These are phyloP conservation scores for Montipora efflorescens DNA, from an alignment of 64 coral and sea anemone genomes.

Conservation along the genomic window DNA sequence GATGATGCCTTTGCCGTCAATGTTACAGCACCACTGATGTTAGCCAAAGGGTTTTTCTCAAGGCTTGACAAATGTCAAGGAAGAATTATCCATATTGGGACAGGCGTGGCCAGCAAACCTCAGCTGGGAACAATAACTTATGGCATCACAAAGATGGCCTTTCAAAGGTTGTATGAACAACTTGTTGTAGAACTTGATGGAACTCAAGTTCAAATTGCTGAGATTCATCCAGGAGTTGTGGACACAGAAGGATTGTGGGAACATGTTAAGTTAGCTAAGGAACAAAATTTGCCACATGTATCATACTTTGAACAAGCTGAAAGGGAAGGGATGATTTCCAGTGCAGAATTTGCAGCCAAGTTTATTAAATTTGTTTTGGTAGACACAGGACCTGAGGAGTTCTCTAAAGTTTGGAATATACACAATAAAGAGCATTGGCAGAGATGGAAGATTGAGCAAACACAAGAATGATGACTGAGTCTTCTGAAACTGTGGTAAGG, in stretches of 20 bases:
- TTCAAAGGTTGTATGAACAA: conserved; percentile 79
- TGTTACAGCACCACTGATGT: conserved; percentile 79
- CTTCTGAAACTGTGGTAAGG: neutral
- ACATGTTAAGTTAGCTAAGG: conserved; percentile 71
- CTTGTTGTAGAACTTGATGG: conserved; percentile 53
- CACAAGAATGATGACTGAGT: neutral
- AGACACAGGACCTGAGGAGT: conserved; percentile 52
- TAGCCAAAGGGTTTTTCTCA: conserved; percentile 72
- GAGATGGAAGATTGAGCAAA: conserved; percentile 31
- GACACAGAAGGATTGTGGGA: conserved; percentile 82
- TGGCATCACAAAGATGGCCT: conserved; percentile 76
- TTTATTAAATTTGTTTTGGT: conserved; percentile 81
- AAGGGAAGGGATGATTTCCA: conserved; percentile 63
- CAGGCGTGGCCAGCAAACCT: conserved; percentile 43
- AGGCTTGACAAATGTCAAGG: conserved; percentile 42
- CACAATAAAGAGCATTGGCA: conserved; percentile 67
- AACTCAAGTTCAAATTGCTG: conserved; percentile 59
- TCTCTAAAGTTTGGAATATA: conserved; percentile 73
- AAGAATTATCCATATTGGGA: conserved; percentile 68
- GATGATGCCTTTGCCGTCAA: conserved; percentile 76
- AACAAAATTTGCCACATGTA: conserved; percentile 71
- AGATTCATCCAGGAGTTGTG: conserved; percentile 68
- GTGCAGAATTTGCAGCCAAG: conserved; percentile 62
- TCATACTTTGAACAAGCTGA: conserved; percentile 68
- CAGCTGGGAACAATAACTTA: conserved; percentile 78